Base-by-base conservation (phyloP, 2,888 invertebrate genomes). In the Acrocera orbiculus region DNA sequence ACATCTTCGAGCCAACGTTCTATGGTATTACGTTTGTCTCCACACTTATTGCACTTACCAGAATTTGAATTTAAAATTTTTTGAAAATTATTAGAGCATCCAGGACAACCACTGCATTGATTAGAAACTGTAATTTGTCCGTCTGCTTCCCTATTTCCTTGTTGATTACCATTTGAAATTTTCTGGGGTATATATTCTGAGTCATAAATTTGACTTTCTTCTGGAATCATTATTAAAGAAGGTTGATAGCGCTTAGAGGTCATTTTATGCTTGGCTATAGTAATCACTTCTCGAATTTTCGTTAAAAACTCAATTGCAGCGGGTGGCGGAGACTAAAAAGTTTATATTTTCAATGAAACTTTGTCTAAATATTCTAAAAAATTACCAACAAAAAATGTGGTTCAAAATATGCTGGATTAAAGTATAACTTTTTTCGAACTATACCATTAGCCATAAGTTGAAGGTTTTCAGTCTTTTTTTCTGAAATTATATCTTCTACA, bases 331-430 rank as follows among this genome's bases (percentile, higher is more conserved):
- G 83, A 76, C 78, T 85, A 62, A n/a, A 67, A 67, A 23, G 5
- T 2, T 23, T 5, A 4, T 2, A 11, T 6, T 6, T 19, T 19
- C 19, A 19, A 19, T 6, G 5, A 6, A 19, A 8, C 8, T 6
- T 6, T 6, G 8, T 5, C 5, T 19, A 20, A 15, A 16, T 7
- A 13, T 20, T 20, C 9, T 13, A 2, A 9, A 27, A 17, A 54
- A 69, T 67, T 64, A 85, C 85, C 63, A 77, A 65, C 53, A 90
- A 66, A 29, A 86, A 56, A 44, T 87, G 81, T 16, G 81, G 80
- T 53, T 90, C 89, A 50, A 90, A 87, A 53, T 87, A 90, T 6
- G 87, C 86, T 0, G 86, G 86, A 55, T 86, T 87, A 50, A 87
- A 87, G 52, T 85, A 87, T 3, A 87, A 63, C 50, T 86, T 85